Evolutionary conservation across 37 sponge, comb jelly and placozoan species (phyloP).

Genomic region (Aplysina aerophoba): DNA sequence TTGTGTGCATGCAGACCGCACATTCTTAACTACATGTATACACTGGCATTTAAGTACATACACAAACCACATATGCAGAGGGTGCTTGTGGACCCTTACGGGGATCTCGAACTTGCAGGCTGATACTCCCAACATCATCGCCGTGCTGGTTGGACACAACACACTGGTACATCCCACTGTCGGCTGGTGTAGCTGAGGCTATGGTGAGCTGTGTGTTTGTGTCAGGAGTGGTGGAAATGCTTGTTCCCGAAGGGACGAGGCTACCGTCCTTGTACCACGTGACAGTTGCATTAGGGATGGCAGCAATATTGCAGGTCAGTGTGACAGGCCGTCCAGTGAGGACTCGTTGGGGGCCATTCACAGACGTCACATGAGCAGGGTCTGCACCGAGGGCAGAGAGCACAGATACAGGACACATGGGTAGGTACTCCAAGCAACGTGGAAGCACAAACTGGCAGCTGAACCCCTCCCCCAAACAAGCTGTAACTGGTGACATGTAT

Average conservation of each 20-base stretch:
- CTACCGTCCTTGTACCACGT: slow-evolving; percentile 54
- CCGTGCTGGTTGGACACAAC: slow-evolving; percentile 23
- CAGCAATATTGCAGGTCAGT: slow-evolving; percentile 41
- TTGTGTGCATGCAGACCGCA: background rate
- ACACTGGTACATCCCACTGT: slow-evolving; percentile 74
- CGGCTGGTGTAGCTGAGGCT: background rate
- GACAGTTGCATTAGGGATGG: slow-evolving; percentile 1
- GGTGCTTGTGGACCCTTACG: slow-evolving; percentile 26
- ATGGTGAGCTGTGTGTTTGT: background rate
- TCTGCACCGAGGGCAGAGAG: slow-evolving; percentile 24
- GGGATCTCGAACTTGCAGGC: slow-evolving; percentile 40
- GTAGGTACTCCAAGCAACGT: background rate
- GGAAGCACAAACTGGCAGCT: background rate
- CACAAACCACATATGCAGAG: background rate
- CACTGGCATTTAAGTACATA: background rate
- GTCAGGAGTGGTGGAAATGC: background rate
- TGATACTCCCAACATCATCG: background rate
- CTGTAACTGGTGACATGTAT: slow-evolving; percentile 2
- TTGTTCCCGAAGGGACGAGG: background rate
- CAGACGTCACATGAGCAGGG: slow-evolving; percentile 3
- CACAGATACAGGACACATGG: too few relatives aligned
- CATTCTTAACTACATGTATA: background rate
- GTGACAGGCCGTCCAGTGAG: slow-evolving; percentile 1
- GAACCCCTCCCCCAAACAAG: slow-evolving; percentile 21
- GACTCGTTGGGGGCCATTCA: background rate